Conservation (phyloP, 2,113 vertebrate genomes). For the Tichodroma muraria region DNA sequence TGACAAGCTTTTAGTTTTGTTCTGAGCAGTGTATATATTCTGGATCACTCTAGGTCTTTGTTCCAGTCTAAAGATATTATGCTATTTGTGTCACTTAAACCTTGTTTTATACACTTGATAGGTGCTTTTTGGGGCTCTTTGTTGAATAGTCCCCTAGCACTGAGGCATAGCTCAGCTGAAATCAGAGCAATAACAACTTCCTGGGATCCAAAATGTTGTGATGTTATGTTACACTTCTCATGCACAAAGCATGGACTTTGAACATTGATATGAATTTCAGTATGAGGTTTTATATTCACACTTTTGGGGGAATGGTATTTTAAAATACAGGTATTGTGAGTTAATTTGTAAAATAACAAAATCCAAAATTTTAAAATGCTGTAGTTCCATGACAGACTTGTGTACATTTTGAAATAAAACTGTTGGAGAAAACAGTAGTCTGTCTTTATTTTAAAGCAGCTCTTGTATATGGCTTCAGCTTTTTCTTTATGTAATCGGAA, state of each 20-base stretch:
- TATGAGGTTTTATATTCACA: slow-evolving; percentile 53
- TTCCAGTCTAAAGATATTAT: not conserved
- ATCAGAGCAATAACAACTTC: slow-evolving; percentile 30
- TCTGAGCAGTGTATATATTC: slow-evolving; percentile 2
- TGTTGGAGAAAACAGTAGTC: slow-evolving; percentile 63
- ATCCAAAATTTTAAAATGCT: slow-evolving; percentile 47
- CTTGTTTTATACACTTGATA: slow-evolving; percentile 1
- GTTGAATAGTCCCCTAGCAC: not conserved
- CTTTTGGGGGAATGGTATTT: slow-evolving; percentile 44
- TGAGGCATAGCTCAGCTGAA: slow-evolving; percentile 30
- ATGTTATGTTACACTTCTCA: not conserved
- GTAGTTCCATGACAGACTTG: slow-evolving; percentile 70
- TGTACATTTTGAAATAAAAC: slow-evolving; percentile 79
- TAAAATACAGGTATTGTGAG: slow-evolving; percentile 57
- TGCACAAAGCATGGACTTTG: slow-evolving; percentile 34
- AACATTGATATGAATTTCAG: slow-evolving; percentile 41
- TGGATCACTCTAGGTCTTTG: not conserved
- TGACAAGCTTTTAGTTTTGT: slow-evolving; percentile 8
- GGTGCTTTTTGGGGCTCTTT: slow-evolving; percentile 25
- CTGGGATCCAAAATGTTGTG: not conserved
- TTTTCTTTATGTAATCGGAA: slow-evolving; percentile 33
- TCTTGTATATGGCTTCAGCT: slow-evolving; percentile 57
- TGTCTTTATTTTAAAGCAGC: slow-evolving; percentile 56
- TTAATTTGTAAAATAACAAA: slow-evolving; percentile 50
- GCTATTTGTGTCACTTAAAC: slow-evolving; percentile 8